These are phyloP conservation scores for Tolypeutes matacus DNA, from an alignment of 2,797 vertebrate species.

Conservation along the genomic window DNA sequence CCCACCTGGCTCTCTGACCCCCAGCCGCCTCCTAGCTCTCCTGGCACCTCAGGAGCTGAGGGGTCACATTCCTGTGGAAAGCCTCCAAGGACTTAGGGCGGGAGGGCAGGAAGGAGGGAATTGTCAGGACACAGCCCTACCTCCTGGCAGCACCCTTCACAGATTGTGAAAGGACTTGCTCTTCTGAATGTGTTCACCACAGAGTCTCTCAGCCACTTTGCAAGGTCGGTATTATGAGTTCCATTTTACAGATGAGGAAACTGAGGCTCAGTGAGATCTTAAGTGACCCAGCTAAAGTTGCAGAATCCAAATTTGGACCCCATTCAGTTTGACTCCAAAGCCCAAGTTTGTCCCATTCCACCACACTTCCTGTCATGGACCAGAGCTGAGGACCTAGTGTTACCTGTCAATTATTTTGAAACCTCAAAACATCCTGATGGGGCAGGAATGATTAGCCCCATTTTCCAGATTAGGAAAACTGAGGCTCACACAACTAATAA, in stretches of 20 bases:
- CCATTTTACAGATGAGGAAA: slow-evolving; percentile 28
- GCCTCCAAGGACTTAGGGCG: neutral
- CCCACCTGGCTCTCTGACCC: slow-evolving; percentile 59
- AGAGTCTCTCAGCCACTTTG: neutral
- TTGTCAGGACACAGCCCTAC: neutral
- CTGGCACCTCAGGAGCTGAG: neutral
- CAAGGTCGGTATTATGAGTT: neutral
- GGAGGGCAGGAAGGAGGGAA: neutral
- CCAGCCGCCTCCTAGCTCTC: slow-evolving; percentile 2
- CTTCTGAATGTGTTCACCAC: neutral
- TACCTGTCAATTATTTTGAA: slow-evolving; percentile 36
- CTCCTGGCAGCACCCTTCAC: neutral
- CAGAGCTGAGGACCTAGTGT: neutral
- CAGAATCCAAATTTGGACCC: slow-evolving; percentile 21
- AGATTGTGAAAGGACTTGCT: neutral
- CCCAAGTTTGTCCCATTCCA: neutral
- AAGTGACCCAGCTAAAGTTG: neutral
- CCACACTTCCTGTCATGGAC: neutral
- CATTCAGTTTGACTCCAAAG: neutral
- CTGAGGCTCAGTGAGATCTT: neutral
- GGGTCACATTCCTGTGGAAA: slow-evolving; percentile 13
- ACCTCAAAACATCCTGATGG: neutral
- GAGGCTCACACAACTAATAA: slow-evolving; percentile 10
- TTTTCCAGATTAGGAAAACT: slow-evolving; percentile 62
- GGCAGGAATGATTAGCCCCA: slow-evolving; percentile 3